Conservation (phyloP, 1,140 invertebrate genomes). For the Plectus sambesii region DNA sequence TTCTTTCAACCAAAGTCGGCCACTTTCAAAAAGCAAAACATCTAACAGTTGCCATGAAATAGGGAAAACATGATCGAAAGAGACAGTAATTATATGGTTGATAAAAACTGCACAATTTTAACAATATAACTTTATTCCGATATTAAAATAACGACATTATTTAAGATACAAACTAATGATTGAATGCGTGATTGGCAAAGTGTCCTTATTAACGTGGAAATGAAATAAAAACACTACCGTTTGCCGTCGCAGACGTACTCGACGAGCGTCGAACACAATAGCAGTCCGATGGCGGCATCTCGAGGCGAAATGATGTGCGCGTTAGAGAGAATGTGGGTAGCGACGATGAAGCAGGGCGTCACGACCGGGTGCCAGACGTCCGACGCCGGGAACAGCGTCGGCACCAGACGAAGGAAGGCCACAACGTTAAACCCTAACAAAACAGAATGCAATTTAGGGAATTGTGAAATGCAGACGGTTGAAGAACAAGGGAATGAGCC, state of each 20-base stretch:
- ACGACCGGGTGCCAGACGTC: constrained; percentile 24
- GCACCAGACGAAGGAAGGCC: constrained; percentile 10
- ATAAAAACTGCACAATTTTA: too few species aligned
- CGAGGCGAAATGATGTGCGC: constrained; percentile 10
- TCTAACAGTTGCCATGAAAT: too few species aligned
- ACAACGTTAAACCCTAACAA: constrained; percentile 6
- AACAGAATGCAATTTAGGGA: too few species aligned
- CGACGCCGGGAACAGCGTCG: constrained; percentile 20
- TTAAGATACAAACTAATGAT: too few species aligned
- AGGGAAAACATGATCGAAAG: constrained; percentile 4
- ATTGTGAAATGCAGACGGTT: too few species aligned
- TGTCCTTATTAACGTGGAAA: too few species aligned
- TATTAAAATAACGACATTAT: too few species aligned
- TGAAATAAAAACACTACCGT: constrained; percentile 14
- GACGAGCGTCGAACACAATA: constrained; percentile 16
- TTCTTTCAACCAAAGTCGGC: too few species aligned
- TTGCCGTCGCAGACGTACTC: constrained; percentile 25
- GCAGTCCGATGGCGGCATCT: constrained; percentile 8
- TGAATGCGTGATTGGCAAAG: too few species aligned
- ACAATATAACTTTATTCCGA: too few species aligned
- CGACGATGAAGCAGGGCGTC: constrained; percentile 16
- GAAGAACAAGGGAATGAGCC: too few species aligned
- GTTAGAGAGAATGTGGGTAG: constrained; percentile 10
- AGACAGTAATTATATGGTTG: constrained; percentile 3
- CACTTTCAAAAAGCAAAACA: too few species aligned